Conservation (phyloP, 2,113 vertebrate genomes). For the Melospiza georgiana region DNA sequence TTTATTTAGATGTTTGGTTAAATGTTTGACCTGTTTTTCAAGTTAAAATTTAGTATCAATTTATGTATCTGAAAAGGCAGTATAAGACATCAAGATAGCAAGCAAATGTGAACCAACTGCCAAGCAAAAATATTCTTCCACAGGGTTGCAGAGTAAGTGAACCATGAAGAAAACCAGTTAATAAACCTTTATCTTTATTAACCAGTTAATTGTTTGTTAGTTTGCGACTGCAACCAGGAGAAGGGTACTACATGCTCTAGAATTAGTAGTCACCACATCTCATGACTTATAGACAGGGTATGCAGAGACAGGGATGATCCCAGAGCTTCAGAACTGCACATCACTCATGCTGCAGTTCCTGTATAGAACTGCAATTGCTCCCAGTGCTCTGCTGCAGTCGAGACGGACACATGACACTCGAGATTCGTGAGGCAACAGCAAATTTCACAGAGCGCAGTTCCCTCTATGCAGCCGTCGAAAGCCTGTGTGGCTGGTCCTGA, state of each 20-base stretch:
- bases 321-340: neutral
- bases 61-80: neutral
- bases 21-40: neutral
- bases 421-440: neutral
- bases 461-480: neutral
- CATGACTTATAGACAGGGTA: neutral
- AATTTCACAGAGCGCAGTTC: neutral
- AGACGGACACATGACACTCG: rapidly evolving
- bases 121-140: neutral
- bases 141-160: neutral
- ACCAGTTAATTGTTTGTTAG: neutral
- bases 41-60: neutral
- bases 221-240: neutral
- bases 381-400: neutral
- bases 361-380: neutral
- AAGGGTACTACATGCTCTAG: neutral
- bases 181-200: neutral
- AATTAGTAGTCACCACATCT: neutral
- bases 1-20: neutral
- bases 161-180: neutral
- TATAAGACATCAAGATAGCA: neutral
- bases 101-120: neutral
- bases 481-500: rapidly evolving
- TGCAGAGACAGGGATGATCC: neutral
- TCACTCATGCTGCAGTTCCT: neutral